phyloP scores from a whole-genome alignment of 23 tunicate genomes.

The Oikopleura albicans region DNA sequence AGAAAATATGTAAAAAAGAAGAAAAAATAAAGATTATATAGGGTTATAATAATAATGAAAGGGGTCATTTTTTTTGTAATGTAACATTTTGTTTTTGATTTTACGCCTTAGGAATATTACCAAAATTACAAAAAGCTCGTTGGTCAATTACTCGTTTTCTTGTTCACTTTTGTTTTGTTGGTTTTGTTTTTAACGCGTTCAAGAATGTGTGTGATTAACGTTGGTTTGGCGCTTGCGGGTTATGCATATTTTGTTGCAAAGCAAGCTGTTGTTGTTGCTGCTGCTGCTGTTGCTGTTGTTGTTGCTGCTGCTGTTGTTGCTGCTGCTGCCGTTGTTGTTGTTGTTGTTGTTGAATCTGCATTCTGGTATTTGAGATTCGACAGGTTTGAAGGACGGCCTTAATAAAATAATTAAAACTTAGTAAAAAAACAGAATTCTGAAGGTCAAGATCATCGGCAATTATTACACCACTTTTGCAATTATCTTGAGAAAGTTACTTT shows the following conservation, averaged over 20 bases:
- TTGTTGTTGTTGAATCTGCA: neutral
- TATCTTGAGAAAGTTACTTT: neutral
- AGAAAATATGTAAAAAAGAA: too few species aligned
- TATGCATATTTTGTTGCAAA: neutral
- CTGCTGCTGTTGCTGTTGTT: neutral
- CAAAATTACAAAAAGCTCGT: too few species aligned
- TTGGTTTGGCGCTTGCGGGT: neutral
- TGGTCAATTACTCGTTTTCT: too few species aligned
- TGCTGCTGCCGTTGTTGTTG: neutral
- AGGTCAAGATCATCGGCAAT: too few species aligned
- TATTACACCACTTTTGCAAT: neutral
- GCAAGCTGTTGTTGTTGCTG: neutral
- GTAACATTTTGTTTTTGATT: too few species aligned
- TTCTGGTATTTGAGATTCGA: neutral
- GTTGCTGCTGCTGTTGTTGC: neutral
- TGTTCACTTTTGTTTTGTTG: neutral
- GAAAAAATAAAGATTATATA: too few species aligned
- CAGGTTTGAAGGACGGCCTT: neutral
- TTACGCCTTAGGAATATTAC: too few species aligned
- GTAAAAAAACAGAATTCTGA: too few species aligned
- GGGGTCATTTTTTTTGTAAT: too few species aligned
- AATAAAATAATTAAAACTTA: too few species aligned
- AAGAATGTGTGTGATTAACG: neutral
- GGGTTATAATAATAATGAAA: too few species aligned
- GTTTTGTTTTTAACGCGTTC: neutral